These are phyloP conservation scores for Ochropleura plecta DNA, from an alignment of 2,888 invertebrate species.

Conservation along the genomic window DNA sequence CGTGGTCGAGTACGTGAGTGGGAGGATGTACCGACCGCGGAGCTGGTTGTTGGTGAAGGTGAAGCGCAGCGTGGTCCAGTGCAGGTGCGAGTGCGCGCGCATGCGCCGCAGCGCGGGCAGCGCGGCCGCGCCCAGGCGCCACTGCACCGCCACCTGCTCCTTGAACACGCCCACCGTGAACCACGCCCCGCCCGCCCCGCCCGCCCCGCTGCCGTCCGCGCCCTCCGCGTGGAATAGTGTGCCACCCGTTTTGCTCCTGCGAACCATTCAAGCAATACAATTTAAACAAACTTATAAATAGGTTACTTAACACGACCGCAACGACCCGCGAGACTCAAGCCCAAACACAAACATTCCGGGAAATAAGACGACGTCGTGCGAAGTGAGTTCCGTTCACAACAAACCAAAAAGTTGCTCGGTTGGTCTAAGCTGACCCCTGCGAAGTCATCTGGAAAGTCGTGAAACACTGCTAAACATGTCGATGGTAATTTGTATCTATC, in stretches of 20 bases:
- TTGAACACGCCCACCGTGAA: conserved; percentile 93
- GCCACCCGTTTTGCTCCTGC: conserved; percentile 93
- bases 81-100: conserved; percentile 73
- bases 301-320: neutral
- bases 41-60: conserved; percentile 63
- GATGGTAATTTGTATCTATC: neutral
- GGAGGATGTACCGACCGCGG: conserved; percentile 72
- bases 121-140: conserved; percentile 88
- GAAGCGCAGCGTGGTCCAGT: conserved; percentile 87
- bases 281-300: too few relatives aligned
- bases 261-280: accelerated
- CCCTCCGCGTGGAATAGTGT: conserved; percentile 93
- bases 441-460: neutral
- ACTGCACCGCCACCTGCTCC: conserved; percentile 93
- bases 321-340: neutral
- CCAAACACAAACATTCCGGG: neutral
- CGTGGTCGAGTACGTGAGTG: neutral
- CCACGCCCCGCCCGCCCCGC: conserved; percentile 69
- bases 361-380: neutral
- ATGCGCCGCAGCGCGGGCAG: conserved; percentile 75
- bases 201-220: conserved; percentile 63
- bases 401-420: neutral
- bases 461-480: neutral
- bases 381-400: neutral
- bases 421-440: neutral